Evolutionary conservation across 2,797 vertebrate species (phyloP).

Genomic region (Alcedo quadribrachys): DNA sequence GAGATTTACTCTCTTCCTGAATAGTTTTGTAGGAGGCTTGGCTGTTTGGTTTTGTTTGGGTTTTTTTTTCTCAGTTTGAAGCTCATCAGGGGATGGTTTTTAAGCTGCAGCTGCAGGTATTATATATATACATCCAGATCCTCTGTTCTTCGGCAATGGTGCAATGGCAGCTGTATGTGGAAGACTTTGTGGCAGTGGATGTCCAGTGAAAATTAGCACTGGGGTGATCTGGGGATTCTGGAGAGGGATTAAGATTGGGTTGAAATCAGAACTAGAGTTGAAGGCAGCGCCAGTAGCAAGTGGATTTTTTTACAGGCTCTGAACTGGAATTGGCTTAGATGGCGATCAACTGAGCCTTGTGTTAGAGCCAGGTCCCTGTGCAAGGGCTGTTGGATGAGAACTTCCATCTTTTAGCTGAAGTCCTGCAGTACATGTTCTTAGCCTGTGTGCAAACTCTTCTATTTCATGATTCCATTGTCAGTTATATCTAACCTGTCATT

Average conservation of each 20-base stretch:
- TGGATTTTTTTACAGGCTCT: background rate
- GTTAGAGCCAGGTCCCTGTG: background rate
- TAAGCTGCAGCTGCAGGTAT: background rate
- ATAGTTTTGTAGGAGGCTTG: background rate
- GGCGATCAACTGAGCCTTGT: accelerated
- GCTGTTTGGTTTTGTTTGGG: background rate
- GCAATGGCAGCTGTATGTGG: background rate
- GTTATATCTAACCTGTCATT: background rate
- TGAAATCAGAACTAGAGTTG: background rate
- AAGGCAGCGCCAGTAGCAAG: background rate
- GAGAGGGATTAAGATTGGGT: background rate
- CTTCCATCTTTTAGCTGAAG: background rate
- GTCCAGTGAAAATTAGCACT: background rate
- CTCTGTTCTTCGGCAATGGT: background rate
- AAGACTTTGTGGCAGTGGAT: background rate
- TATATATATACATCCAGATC: background rate
- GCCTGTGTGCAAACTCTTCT: background rate
- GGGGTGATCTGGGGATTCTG: background rate
- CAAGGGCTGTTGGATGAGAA: background rate
- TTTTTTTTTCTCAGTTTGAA: background rate
- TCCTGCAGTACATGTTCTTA: background rate
- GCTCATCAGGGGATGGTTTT: background rate
- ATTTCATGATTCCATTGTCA: background rate
- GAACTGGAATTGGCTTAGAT: background rate
- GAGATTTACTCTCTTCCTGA: background rate